Evolutionary conservation across 2,113 vertebrate species (phyloP).

Genomic region (Callionymus lyra): DNA sequence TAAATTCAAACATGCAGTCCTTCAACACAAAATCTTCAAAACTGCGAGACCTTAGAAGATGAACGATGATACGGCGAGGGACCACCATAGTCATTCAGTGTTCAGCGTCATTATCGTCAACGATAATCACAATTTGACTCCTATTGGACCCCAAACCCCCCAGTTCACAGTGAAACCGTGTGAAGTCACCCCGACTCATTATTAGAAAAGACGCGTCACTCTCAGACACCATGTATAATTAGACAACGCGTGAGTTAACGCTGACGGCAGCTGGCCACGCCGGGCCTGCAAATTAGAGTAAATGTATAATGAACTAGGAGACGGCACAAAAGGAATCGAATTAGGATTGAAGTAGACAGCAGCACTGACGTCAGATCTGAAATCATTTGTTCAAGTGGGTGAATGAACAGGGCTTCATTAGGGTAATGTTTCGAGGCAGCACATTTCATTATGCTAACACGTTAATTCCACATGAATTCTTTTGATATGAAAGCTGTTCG

Average conservation of each 20-base stretch:
- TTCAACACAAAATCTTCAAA: too few relatives aligned
- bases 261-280: conserved; percentile 33
- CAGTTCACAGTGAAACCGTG: conserved; percentile 11
- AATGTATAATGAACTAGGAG: conserved; percentile 10
- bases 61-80: too few relatives aligned
- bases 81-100: too few relatives aligned
- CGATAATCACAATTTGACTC: not conserved
- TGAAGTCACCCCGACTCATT: conserved; percentile 42
- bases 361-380: not conserved
- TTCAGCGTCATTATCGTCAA: too few relatives aligned
- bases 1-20: too few relatives aligned
- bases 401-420: not conserved
- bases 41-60: too few relatives aligned
- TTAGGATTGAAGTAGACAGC: not conserved
- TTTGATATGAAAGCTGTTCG: not conserved
- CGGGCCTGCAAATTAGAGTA: conserved; percentile 5
- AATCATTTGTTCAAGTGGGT: conserved; percentile 5
- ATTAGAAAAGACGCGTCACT: conserved; percentile 29
- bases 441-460: not conserved
- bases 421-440: not conserved
- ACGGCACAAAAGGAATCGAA: conserved; percentile 19
- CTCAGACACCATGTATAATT: conserved; percentile 32
- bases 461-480: not conserved
- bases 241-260: conserved; percentile 27
- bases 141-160: too few relatives aligned